Evolutionary conservation across 2,113 vertebrate genomes (phyloP).

Genomic region (Panthera uncia): DNA sequence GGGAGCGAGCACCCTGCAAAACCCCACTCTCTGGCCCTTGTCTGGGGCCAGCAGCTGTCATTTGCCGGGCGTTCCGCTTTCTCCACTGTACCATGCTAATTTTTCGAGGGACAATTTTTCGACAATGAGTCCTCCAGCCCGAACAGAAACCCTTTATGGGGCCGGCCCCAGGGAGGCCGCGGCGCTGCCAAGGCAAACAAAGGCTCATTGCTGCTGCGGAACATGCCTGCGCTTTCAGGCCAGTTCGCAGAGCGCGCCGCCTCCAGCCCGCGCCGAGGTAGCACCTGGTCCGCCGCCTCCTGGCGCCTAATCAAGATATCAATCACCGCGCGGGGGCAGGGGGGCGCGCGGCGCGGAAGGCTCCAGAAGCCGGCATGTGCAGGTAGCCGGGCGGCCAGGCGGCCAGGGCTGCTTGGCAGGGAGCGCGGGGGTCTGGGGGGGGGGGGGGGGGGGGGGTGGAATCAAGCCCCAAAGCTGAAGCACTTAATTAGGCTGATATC

Average conservation of each 20-base stretch:
- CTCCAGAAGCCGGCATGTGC: slow-evolving; percentile 51
- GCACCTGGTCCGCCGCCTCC: slow-evolving; percentile 88
- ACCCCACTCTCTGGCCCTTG: slow-evolving; percentile 89
- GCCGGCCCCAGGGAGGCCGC: slow-evolving; percentile 92
- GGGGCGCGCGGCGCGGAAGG: slow-evolving; percentile 34
- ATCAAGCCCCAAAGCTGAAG: slow-evolving; percentile 58
- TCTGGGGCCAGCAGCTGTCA: slow-evolving; percentile 93
- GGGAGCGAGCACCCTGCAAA: slow-evolving; percentile 89
- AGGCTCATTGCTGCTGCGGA: slow-evolving; percentile 89
- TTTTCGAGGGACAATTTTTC: slow-evolving; percentile 95
- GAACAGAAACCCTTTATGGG: slow-evolving; percentile 98
- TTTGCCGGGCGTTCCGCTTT: slow-evolving; percentile 92
- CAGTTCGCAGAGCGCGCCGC: slow-evolving; percentile 88
- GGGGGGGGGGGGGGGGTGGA: not conserved
- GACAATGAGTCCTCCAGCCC: slow-evolving; percentile 94
- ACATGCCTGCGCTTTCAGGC: slow-evolving; percentile 89
- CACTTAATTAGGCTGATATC: slow-evolving; percentile 82
- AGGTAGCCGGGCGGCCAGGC: slow-evolving; percentile 69
- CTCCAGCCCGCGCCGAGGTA: slow-evolving; percentile 87
- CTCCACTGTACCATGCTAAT: slow-evolving; percentile 95
- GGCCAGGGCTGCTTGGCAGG: slow-evolving; percentile 57
- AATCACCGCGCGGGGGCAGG: slow-evolving; percentile 82
- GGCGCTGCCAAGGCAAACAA: slow-evolving; percentile 96
- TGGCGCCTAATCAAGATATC: slow-evolving; percentile 93
- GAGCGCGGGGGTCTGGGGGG: not conserved